Percentiles rank a stretch among this genome's conserved stretches.
phyloP scores from a whole-genome alignment of 2,797 vertebrate genomes.

The Microchirus variegatus region DNA sequence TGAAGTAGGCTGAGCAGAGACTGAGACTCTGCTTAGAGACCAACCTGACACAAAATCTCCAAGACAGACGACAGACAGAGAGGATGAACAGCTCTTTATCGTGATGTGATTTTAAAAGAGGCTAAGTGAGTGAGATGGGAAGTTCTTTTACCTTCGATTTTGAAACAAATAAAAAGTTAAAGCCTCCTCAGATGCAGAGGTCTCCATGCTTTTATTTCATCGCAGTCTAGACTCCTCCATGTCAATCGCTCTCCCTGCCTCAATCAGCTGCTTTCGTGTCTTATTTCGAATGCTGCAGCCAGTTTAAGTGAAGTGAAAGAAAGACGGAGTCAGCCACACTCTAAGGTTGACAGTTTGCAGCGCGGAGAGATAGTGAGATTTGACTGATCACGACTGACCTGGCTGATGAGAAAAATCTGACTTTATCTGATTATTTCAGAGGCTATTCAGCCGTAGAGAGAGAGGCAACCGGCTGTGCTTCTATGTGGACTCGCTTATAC shows the following conservation, averaged over 20 bases:
- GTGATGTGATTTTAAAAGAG: slow-evolving; percentile 34
- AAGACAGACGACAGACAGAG: slow-evolving; percentile 11
- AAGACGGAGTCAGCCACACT: neutral
- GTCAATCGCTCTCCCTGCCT: neutral
- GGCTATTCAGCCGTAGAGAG: neutral
- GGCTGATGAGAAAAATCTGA: neutral
- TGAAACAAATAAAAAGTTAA: slow-evolving; percentile 19
- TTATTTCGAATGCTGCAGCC: slow-evolving; percentile 1
- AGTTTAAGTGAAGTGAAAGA: neutral
- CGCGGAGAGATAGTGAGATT: neutral
- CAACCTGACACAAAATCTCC: slow-evolving; percentile 17
- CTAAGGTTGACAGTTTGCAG: neutral
- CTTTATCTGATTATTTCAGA: neutral
- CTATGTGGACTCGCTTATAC: neutral
- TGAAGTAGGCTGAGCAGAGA: slow-evolving; percentile 30
- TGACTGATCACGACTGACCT: neutral
- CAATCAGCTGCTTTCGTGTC: slow-evolving; percentile 15
- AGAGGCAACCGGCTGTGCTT: neutral
- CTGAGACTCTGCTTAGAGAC: slow-evolving; percentile 30
- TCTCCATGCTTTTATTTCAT: slow-evolving; percentile 22
- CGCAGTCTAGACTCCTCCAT: slow-evolving; percentile 1
- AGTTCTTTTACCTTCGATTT: too few species aligned
- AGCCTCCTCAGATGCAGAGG: slow-evolving; percentile 13
- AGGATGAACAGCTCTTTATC: slow-evolving; percentile 15
- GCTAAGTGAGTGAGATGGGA: too few species aligned